phyloP scores from a whole-genome alignment of 2,888 invertebrate genomes.

The Taenaris catops region DNA sequence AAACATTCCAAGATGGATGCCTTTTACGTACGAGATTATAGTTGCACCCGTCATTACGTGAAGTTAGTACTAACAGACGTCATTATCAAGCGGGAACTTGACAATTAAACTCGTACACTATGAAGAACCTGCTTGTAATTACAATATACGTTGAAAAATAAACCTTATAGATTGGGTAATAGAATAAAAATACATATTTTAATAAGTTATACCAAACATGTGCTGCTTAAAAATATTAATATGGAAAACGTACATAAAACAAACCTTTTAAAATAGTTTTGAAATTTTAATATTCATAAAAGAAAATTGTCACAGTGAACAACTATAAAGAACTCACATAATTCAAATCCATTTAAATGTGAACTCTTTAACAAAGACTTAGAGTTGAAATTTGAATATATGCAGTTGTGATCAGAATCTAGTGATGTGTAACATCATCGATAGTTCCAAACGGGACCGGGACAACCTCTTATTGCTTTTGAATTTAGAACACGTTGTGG shows the following conservation, averaged over 20 bases:
- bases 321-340: conserved; percentile 1
- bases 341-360: background rate
- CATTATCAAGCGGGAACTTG: conserved; percentile 24
- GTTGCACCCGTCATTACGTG: conserved; percentile 17
- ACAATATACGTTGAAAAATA: conserved; percentile 8
- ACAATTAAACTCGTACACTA: conserved; percentile 21
- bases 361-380: background rate
- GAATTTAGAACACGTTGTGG: conserved; percentile 39
- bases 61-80: conserved; percentile 16
- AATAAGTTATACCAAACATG: background rate
- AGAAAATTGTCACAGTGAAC: conserved; percentile 4
- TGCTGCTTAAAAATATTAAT: too few relatives aligned
- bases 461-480: conserved; percentile 38
- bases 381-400: conserved; percentile 14
- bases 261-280: conserved; percentile 1
- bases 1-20: conserved; percentile 13
- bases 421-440: conserved; percentile 28
- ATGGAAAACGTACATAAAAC: conserved; percentile 1
- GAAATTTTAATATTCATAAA: conserved; percentile 9
- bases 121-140: conserved; percentile 7
- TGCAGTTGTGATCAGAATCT: conserved; percentile 4
- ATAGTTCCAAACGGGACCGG: conserved; percentile 28
- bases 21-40: conserved; percentile 11
- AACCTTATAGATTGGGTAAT: conserved; percentile 6
- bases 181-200: too few relatives aligned